Conservation (phyloP, 2,888 invertebrate species). For the Meteorus colon region DNA sequence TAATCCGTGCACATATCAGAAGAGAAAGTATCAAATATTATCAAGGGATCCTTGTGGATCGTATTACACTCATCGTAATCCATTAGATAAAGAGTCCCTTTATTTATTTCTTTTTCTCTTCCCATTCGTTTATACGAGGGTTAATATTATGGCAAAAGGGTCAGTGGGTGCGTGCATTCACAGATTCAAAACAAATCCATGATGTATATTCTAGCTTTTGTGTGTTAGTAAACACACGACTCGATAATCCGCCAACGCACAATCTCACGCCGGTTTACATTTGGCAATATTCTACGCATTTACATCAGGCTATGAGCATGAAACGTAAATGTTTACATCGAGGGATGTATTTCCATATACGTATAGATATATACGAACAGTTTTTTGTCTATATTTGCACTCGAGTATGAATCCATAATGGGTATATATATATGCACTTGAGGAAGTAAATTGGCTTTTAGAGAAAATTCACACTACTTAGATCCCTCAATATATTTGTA, state of each 20-base stretch:
- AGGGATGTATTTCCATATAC: background rate
- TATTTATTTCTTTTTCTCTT: background rate
- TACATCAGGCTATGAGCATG: background rate
- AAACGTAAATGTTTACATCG: background rate
- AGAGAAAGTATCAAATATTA: too few species aligned
- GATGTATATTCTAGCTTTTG: background rate
- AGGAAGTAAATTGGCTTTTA: too few species aligned
- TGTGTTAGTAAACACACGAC: background rate
- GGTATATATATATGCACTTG: too few species aligned
- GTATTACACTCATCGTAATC: background rate
- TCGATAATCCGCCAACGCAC: background rate
- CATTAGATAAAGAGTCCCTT: background rate
- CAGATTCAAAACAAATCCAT: background rate
- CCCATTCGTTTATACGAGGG: background rate
- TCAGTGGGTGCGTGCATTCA: background rate
- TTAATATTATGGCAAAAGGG: constrained; percentile 3
- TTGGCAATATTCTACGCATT: background rate
- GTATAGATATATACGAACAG: background rate
- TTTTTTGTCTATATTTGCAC: too few species aligned
- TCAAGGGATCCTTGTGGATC: background rate
- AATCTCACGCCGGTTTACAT: constrained; percentile 3
- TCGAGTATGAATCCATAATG: too few species aligned
- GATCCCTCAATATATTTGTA: too few species aligned
- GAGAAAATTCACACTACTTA: too few species aligned
- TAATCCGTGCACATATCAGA: too few species aligned